Conservation (phyloP, 2,797 vertebrate species). For the Sebastes nivosus region DNA sequence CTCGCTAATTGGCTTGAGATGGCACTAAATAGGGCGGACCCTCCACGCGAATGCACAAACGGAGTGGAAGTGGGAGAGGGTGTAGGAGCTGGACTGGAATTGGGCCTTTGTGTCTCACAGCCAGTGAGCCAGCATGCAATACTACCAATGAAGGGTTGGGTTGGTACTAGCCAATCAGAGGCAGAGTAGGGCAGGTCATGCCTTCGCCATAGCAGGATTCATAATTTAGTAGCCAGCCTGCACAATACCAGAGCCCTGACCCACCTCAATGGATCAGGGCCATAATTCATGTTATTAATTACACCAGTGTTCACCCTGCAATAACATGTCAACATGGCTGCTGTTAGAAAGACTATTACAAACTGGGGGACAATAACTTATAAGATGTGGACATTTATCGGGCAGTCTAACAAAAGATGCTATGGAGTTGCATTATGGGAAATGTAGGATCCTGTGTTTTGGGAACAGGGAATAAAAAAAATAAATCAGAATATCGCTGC, state of each 20-base stretch:
- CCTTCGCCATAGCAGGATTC: neutral
- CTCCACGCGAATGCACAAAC: too few species aligned
- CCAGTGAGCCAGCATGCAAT: too few species aligned
- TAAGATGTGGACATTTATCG: neutral
- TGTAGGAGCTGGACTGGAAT: too few species aligned
- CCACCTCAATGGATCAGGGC: neutral
- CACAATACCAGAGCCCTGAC: neutral
- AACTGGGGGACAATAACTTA: neutral
- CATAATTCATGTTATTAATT: neutral
- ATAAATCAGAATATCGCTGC: neutral
- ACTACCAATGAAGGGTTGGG: too few species aligned
- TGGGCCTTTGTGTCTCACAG: too few species aligned
- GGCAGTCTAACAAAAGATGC: neutral
- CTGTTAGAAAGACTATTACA: neutral
- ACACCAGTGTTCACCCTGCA: neutral
- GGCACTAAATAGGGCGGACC: too few species aligned
- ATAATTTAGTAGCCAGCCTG: neutral
- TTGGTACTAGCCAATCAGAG: neutral
- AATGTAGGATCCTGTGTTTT: neutral
- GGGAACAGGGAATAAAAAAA: neutral
- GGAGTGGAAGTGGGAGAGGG: too few species aligned
- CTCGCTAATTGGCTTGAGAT: neutral
- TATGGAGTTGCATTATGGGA: neutral
- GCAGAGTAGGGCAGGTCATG: neutral
- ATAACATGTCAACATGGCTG: neutral